These are phyloP conservation scores for Trematomus bernacchii DNA, from an alignment of 2,797 vertebrate genomes.

Conservation along the genomic window DNA sequence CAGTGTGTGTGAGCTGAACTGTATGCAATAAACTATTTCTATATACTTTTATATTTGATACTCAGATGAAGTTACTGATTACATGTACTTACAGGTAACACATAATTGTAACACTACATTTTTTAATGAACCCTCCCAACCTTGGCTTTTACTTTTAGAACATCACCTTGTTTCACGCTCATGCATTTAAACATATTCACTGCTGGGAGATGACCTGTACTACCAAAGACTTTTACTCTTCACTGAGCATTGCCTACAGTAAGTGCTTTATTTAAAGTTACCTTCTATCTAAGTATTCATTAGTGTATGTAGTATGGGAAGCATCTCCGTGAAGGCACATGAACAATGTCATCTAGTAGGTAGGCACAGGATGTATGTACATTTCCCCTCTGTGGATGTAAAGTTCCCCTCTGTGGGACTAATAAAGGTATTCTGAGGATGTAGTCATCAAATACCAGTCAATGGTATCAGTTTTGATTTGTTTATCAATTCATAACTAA, in stretches of 20 bases:
- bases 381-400: no score
- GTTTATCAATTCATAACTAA: conserved; percentile 6
- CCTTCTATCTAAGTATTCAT: conserved; percentile 7
- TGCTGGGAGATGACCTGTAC: conserved; percentile 21
- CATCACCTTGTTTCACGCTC: conserved; percentile 3
- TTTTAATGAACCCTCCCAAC: no score
- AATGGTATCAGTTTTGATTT: neutral
- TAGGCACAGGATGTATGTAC: neutral
- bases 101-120: no score
- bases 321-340: neutral
- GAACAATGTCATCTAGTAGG: neutral
- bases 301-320: neutral
- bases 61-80: no score
- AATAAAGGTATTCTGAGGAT: neutral
- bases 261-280: conserved; percentile 32
- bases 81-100: no score
- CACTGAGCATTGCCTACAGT: conserved; percentile 21
- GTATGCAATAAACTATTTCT: no score
- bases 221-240: conserved; percentile 33
- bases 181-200: conserved; percentile 30
- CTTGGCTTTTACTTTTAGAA: conserved; percentile 1
- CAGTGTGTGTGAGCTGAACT: no score
- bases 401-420: no score
- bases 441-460: neutral
- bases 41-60: no score